A percentile compares a stretch with the other conserved stretches of the same genome.
phyloP scores from a whole-genome alignment of 2,113 vertebrate genomes.

The Motacilla alba region DNA sequence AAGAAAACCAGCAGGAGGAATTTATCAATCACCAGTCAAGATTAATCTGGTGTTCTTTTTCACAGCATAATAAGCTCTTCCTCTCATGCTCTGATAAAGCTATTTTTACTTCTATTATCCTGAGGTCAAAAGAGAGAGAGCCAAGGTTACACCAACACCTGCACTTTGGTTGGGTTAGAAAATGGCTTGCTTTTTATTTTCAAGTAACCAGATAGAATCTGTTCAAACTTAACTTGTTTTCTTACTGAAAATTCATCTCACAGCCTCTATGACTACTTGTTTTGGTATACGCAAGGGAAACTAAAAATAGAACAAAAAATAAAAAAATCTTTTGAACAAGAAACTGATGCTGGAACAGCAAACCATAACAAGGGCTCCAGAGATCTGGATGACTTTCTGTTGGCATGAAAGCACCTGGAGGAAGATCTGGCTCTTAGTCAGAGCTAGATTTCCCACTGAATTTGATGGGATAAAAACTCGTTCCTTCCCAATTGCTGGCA shows the following conservation, averaged over 20 bases:
- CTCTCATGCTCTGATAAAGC: not conserved
- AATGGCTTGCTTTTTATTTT: not conserved
- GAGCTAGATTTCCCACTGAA: not conserved
- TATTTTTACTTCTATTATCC: not conserved
- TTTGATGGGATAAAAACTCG: not conserved
- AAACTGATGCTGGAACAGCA: not conserved
- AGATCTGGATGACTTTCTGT: not conserved
- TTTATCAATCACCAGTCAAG: not conserved
- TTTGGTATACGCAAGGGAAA: not conserved
- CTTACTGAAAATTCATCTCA: not conserved
- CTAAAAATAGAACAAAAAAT: not conserved
- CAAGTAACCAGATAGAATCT: not conserved
- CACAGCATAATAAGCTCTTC: not conserved
- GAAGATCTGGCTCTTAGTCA: not conserved
- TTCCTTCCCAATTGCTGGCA: not conserved
- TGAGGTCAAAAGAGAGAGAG: not conserved
- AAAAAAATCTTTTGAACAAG: not conserved
- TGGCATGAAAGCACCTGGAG: not conserved
- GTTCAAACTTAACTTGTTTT: not conserved
- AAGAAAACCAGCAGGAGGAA: not conserved
- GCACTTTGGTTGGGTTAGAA: not conserved
- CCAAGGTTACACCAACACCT: not conserved
- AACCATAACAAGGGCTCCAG: not conserved
- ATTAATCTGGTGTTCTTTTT: not conserved
- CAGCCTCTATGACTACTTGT: not conserved